Percentiles rank a stretch among this genome's conserved stretches.
These are phyloP conservation scores for Synchiropus splendidus DNA, from an alignment of 2,113 vertebrate species.

Conservation along the genomic window DNA sequence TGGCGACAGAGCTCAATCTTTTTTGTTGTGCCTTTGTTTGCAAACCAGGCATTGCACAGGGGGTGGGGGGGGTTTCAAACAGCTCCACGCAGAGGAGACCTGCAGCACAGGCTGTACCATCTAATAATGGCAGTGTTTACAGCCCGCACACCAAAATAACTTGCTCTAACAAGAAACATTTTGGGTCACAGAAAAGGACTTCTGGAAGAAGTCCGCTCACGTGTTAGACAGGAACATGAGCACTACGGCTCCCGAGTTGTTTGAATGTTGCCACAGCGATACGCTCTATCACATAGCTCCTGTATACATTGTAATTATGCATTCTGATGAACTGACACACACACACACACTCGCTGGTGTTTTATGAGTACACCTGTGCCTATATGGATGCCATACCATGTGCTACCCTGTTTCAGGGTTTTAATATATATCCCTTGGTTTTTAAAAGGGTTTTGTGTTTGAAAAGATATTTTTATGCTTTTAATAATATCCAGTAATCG, in stretches of 20 bases:
- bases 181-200: conserved; percentile 55
- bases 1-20: conserved; percentile 41
- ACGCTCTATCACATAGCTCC: conserved; percentile 59
- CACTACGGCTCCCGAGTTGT: conserved; percentile 47
- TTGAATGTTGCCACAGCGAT: conserved; percentile 58
- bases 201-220: conserved; percentile 23
- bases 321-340: conserved; percentile 57
- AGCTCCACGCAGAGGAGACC: conserved; percentile 53
- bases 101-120: conserved; percentile 48
- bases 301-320: conserved; percentile 65
- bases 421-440: conserved; percentile 84
- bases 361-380: conserved; percentile 66
- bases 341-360: conserved; percentile 57
- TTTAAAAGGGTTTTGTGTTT: conserved; percentile 92
- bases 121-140: conserved; percentile 58
- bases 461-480: conserved; percentile 95
- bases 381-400: conserved; percentile 70
- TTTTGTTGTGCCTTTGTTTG: conserved; percentile 68
- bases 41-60: conserved; percentile 54
- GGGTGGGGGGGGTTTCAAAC: conserved; percentile 10
- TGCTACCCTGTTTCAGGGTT: conserved; percentile 80
- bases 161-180: conserved; percentile 42
- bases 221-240: conserved; percentile 25
- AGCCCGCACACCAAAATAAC: conserved; percentile 47
- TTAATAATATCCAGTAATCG: conserved; percentile 92